Base-by-base conservation (phyloP, 1,140 invertebrate species). In the Pogonomyrmex barbatus region DNA sequence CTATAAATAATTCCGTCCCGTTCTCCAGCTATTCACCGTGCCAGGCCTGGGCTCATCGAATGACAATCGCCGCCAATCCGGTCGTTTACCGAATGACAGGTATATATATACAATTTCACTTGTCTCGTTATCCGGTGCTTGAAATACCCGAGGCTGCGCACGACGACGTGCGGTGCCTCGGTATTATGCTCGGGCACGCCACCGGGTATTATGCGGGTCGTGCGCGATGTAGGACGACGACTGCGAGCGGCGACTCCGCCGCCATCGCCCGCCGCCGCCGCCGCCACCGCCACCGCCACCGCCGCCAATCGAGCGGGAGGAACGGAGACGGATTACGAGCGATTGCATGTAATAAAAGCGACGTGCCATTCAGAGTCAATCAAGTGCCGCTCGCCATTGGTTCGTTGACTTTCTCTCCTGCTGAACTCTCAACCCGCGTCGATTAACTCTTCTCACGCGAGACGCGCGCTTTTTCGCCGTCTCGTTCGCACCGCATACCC, bases 341-440 rank as follows among this genome's bases (percentile, higher is more conserved):
- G 88, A 89, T 89, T 86, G 87, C 75, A 39, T 62, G 87, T 86
- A 89, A 89, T 89, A 89, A 89, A 89, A 89, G 88, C 68, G 88
- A 85, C 75, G 79, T 75, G 88, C 87, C 63, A 89, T 89, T 89
- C 88, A 89, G 77, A 56, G 87, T 82, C 88, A 89, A 89, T 89
- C 88, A 89, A 75, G 45, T 52, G 70, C 60, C 65, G 70, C 58
- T 60, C 85, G 83, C 83, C 58, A 89, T 89, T 89, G 87, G 88
- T 86, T 89, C 88, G 88, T 89, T 89, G 87, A 89, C 88, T 89
- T 89, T 89, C 88, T 89, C 88, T 89, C 88, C 88, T 77, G 83
- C 76, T 89, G 68, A 85, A 86, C 83, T 85, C 87, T 85, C 87
- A 78, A 89, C 88, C 83, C 77, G 75, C 75, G 70, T 78, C 88